Base-by-base conservation (phyloP, 2,888 invertebrate species). In the Eubasilissa splendida region DNA sequence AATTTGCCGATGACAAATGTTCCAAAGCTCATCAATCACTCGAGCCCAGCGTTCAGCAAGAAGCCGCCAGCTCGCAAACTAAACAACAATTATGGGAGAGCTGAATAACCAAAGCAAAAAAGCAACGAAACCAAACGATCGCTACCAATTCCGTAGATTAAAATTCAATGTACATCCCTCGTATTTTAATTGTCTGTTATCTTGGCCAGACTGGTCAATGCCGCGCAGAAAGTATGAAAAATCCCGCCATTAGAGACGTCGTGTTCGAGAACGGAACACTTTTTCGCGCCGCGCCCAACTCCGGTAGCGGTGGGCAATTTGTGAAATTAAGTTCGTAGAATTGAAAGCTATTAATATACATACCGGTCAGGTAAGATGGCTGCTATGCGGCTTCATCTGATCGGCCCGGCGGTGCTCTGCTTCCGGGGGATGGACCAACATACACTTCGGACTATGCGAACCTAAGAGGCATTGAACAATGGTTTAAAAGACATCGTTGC, bases 321-420 rank as follows among this genome's bases (percentile, higher is more conserved):
- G 91, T 90, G 90, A 90, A 90, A 91, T 90, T 90, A 89, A 88
- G 87, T 90, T 90, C 90, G 88, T 87, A 89, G 90, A 90, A 91
- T 89, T 87, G 88, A 87, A 88, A 87, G 88, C 89, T 90, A 90
- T 90, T 90, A 90, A 89, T 87, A 83, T 81, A 81, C 79, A 73
- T 77, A 77, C 70, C 76, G 80, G 79, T 81, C 66, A 12, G 71
- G 70, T 74, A 75, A 58, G 75, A 53, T 71, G 80, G 54, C 79
- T 56, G 70, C 68, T 63, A 52, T 73, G 52, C 14, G 42, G 66
- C 33, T 12, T 12, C 63, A 68, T 68, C 66, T 68, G 52, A 68
- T 68, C 52, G 66, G 52, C 10, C n/a, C 9, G 31, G 50, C 50
- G 12, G n/a, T n/a, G 14, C n/a, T 52, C 42, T 12, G 50, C n/a